A percentile compares a stretch with the other conserved stretches of the same genome.
phyloP scores from a whole-genome alignment of 2,888 invertebrate species.

The Atrina japonica region DNA sequence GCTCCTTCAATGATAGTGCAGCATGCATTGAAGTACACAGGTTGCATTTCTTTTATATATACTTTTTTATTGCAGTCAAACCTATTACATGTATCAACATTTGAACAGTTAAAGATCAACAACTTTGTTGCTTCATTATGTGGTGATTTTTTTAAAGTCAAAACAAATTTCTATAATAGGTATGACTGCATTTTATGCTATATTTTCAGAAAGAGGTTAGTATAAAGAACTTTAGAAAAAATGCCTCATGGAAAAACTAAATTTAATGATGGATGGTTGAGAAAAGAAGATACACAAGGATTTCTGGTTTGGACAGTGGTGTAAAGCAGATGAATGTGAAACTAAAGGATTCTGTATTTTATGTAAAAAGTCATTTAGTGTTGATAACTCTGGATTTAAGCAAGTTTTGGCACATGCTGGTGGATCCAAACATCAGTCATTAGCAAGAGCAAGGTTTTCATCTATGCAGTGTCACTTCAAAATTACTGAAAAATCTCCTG shows the following conservation, averaged over 20 bases:
- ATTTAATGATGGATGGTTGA: slow-evolving; percentile 38
- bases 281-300: slow-evolving; percentile 36
- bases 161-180: not conserved
- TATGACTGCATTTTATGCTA: slow-evolving; percentile 8
- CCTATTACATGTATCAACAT: no score
- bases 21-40: no score
- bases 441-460: slow-evolving; percentile 29
- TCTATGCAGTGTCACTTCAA: slow-evolving; percentile 28
- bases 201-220: no score
- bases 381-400: slow-evolving; percentile 37
- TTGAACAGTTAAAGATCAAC: no score
- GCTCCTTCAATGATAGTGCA: no score
- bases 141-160: not conserved
- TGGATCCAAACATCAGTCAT: slow-evolving; percentile 32
- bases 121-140: not conserved
- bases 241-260: slow-evolving; percentile 43
- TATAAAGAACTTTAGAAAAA: not conserved
- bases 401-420: slow-evolving; percentile 37
- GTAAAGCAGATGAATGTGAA: slow-evolving; percentile 40
- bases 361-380: no score
- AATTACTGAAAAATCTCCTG: slow-evolving; percentile 9
- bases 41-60: no score
- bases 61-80: no score
- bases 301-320: slow-evolving; percentile 40
- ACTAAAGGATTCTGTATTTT: slow-evolving; percentile 37